Evolutionary conservation across 1,140 invertebrate species (phyloP).

Genomic region (Chymomyza costata): DNA sequence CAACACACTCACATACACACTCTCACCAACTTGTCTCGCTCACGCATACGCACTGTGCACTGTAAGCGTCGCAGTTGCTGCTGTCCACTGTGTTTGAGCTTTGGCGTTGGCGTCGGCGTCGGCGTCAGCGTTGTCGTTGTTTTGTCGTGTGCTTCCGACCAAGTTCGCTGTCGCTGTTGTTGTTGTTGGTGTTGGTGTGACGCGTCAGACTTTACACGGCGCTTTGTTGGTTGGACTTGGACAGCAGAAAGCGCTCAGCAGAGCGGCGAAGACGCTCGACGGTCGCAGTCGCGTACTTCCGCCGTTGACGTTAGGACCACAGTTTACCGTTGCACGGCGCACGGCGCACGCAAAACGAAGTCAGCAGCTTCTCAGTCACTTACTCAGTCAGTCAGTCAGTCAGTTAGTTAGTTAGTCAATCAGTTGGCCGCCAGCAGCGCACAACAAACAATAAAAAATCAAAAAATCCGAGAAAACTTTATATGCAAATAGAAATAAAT

Average conservation of each 20-base stretch:
- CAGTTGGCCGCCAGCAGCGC: too few relatives aligned
- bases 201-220: slow-evolving; percentile 28
- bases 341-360: too few relatives aligned
- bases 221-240: slow-evolving; percentile 49
- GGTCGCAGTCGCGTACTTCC: slow-evolving; percentile 70
- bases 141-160: slow-evolving; percentile 1
- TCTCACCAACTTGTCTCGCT: slow-evolving; percentile 18
- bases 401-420: too few relatives aligned
- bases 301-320: slow-evolving; percentile 69
- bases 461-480: slow-evolving; percentile 7
- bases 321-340: slow-evolving; percentile 12
- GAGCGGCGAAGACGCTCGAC: slow-evolving; percentile 59
- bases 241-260: slow-evolving; percentile 19
- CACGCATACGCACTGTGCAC: slow-evolving; percentile 3
- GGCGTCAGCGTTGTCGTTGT: slow-evolving; percentile 2
- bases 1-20: slow-evolving; percentile 9
- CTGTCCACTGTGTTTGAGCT: slow-evolving; percentile 20
- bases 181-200: slow-evolving; percentile 22
- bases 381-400: too few relatives aligned
- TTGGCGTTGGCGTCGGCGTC: slow-evolving; percentile 30
- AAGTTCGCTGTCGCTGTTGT: slow-evolving; percentile 4
- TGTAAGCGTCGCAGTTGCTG: not conserved
- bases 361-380: too few relatives aligned
- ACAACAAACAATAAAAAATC: slow-evolving; percentile 1
- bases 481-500: slow-evolving; percentile 1